These are phyloP conservation scores for Trialeurodes vaporariorum DNA, from an alignment of 1,140 invertebrate species.

Conservation along the genomic window DNA sequence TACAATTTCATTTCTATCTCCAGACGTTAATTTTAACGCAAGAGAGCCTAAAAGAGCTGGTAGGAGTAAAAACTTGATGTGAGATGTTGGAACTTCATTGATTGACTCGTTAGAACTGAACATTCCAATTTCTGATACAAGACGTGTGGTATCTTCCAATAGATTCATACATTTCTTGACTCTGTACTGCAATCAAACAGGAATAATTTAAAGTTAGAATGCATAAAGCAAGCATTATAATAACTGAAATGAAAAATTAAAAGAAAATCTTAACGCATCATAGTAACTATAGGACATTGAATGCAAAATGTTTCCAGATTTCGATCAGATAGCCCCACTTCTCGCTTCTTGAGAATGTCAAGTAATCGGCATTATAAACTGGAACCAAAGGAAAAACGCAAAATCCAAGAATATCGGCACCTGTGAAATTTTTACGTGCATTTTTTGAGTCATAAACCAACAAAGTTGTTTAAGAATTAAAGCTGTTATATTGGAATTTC, in stretches of 20 bases:
- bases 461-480: no score
- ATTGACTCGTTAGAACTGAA: slow-evolving; percentile 81
- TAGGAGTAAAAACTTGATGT: slow-evolving; percentile 71
- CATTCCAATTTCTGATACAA: slow-evolving; percentile 64
- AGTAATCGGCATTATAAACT: no score
- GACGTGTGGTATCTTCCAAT: slow-evolving; percentile 61
- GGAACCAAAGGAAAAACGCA: no score
- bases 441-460: no score
- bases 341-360: no score
- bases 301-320: no score
- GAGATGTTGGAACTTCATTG: slow-evolving; percentile 73
- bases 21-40: slow-evolving; percentile 46
- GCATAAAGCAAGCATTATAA: slow-evolving; percentile 3
- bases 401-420: no score
- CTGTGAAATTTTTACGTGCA: no score
- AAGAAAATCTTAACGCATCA: no score
- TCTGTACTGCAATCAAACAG: slow-evolving; percentile 40
- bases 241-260: slow-evolving; percentile 9
- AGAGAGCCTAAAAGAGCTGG: slow-evolving; percentile 71
- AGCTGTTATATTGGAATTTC: no score
- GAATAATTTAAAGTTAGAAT: not conserved
- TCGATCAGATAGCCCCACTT: no score
- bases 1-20: slow-evolving; percentile 52
- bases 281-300: slow-evolving; percentile 19
- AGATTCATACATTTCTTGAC: slow-evolving; percentile 54